phyloP scores from a whole-genome alignment of 37 sponge, comb jelly and placozoan genomes.

The Tethya wilhelma region DNA sequence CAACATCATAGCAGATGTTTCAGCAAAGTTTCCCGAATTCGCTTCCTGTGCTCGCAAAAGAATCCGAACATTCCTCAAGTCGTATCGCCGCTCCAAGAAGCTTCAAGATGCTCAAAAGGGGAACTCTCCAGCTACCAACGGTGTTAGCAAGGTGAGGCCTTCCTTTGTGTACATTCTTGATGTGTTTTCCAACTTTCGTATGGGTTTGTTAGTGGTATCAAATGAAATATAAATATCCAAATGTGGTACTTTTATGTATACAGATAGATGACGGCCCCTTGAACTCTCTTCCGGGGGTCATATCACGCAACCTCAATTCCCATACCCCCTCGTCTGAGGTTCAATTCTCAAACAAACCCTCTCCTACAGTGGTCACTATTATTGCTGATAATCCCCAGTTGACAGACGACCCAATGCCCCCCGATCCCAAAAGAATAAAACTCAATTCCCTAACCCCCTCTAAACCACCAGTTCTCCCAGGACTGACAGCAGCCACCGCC shows the following conservation, averaged over 20 bases:
- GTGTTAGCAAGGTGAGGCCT: slow-evolving; percentile 3
- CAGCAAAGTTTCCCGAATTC: slow-evolving; percentile 75
- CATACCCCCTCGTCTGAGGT: background rate
- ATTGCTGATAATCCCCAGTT: background rate
- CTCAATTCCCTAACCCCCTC: background rate
- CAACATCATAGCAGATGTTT: slow-evolving; percentile 70
- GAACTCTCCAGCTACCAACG: background rate
- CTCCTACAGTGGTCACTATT: slow-evolving; percentile 36
- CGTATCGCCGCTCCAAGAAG: slow-evolving; percentile 73
- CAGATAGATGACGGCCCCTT: background rate
- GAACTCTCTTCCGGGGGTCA: background rate
- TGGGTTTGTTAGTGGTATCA: background rate
- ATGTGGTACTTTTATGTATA: background rate
- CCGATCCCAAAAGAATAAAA: slow-evolving; percentile 15
- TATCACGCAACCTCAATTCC: background rate
- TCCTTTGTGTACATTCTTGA: background rate
- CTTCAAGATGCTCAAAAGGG: slow-evolving; percentile 42
- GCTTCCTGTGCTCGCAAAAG: slow-evolving; percentile 77
- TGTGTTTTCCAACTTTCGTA: background rate
- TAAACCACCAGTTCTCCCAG: background rate
- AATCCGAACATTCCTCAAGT: slow-evolving; percentile 81
- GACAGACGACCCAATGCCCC: background rate
- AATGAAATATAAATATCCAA: too few relatives aligned
- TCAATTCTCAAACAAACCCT: background rate
- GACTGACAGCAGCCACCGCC: background rate